phyloP scores from a whole-genome alignment of 2,113 vertebrate genomes.

The Morone chrysops region DNA sequence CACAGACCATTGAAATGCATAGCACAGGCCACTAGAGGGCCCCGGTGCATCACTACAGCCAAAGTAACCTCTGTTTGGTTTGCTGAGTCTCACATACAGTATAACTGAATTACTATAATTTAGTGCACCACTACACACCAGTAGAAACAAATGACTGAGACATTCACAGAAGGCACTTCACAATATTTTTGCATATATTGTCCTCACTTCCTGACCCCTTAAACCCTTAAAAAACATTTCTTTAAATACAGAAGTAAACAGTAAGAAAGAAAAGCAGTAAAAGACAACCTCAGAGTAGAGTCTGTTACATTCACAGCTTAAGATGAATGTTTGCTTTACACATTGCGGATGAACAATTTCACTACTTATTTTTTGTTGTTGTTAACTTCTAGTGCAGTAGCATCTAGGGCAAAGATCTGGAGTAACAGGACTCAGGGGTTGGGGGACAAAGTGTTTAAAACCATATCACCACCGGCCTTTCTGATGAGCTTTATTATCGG shows the following conservation, averaged over 20 bases:
- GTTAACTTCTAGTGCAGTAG: not conserved
- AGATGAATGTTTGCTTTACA: not conserved
- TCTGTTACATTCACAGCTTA: not conserved
- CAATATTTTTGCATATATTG: not conserved
- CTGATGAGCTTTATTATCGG: not conserved
- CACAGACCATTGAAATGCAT: not conserved
- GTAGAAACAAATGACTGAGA: not conserved
- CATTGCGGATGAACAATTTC: not conserved
- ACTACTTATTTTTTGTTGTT: not conserved
- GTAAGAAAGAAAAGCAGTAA: too few species aligned
- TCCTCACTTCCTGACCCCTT: too few species aligned
- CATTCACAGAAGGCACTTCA: not conserved
- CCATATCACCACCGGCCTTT: not conserved
- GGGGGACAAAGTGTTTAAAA: too few species aligned
- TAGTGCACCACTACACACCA: not conserved
- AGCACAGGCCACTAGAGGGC: constrained; percentile 62
- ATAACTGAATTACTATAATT: not conserved
- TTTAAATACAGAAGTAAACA: not conserved
- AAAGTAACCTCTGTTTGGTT: not conserved
- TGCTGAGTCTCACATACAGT: not conserved
- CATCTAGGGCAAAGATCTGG: not conserved
- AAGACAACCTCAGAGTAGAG: not conserved
- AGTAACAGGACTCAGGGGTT: not conserved
- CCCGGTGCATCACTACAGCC: not conserved
- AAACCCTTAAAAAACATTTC: not conserved